Percentiles rank a stretch among this genome's conserved stretches.
Conservation (phyloP, 2,888 invertebrate genomes). For the Xestia ashworthii region DNA sequence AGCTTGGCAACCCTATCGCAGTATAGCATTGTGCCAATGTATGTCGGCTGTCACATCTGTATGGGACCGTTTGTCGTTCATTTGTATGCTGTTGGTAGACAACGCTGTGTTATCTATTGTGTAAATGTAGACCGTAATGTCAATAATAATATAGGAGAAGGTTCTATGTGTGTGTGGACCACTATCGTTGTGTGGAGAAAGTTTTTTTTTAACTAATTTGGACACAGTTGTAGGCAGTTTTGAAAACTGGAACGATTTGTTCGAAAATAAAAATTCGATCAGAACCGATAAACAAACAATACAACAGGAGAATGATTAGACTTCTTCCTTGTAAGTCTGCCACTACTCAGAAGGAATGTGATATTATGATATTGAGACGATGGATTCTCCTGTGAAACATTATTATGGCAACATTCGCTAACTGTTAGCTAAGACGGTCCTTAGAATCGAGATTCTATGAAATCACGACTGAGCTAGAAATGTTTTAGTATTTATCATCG, state of each 20-base stretch:
- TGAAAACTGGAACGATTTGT: neutral
- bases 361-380: constrained; percentile 30
- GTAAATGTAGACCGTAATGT: constrained; percentile 80
- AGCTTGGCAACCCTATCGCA: constrained; percentile 57
- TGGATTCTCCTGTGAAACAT: neutral
- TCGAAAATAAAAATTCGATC: neutral
- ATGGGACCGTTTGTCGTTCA: constrained; percentile 77
- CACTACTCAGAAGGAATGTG: constrained; percentile 19
- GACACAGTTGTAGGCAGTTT: neutral
- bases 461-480: constrained; percentile 17
- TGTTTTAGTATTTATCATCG: neutral
- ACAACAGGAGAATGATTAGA: neutral
- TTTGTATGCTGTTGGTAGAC: constrained; percentile 80
- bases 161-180: constrained; percentile 44
- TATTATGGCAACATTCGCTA: constrained; percentile 40
- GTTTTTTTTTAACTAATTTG: constrained; percentile 37
- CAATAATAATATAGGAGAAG: constrained; percentile 72
- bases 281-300: neutral
- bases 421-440: constrained; percentile 15
- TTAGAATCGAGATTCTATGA: constrained; percentile 25
- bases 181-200: constrained; percentile 51
- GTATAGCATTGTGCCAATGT: constrained; percentile 75
- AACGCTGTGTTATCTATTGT: constrained; percentile 81
- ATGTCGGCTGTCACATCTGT: constrained; percentile 72
- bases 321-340: constrained; percentile 8